These are phyloP conservation scores for Tricholauxania praeusta DNA, from an alignment of 2,888 invertebrate species.

Conservation along the genomic window DNA sequence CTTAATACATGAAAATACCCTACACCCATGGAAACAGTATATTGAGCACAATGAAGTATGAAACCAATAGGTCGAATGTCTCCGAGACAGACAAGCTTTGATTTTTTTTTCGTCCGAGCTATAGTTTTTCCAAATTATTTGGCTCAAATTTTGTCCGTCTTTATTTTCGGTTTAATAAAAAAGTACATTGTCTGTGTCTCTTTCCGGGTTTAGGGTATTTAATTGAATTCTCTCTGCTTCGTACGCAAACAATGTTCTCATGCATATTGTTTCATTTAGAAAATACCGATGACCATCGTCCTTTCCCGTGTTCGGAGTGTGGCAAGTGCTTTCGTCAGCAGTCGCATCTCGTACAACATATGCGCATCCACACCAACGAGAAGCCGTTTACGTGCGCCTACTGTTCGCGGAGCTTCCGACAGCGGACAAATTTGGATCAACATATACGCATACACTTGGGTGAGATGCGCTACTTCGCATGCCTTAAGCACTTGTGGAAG, in stretches of 20 bases:
- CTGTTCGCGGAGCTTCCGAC: conserved; percentile 90
- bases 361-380: conserved; percentile 92
- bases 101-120: too few relatives aligned
- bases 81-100: too few relatives aligned
- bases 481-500: conserved; percentile 71
- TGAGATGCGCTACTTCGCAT: conserved; percentile 96
- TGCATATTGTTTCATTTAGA: conserved; percentile 26
- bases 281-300: conserved; percentile 78
- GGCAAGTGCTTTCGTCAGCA: conserved; percentile 90
- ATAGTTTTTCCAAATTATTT: too few relatives aligned
- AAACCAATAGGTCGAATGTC: too few relatives aligned
- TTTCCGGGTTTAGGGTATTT: too few relatives aligned
- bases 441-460: conserved; percentile 94
- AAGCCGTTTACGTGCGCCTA: conserved; percentile 92
- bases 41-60: too few relatives aligned
- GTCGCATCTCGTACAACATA: conserved; percentile 88
- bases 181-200: too few relatives aligned
- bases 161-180: too few relatives aligned
- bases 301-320: conserved; percentile 90
- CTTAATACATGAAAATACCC: conserved; percentile 14
- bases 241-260: too few relatives aligned
- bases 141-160: too few relatives aligned
- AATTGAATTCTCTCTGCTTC: too few relatives aligned
- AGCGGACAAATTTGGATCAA: conserved; percentile 91
- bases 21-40: conserved; percentile 22